Evolutionary conservation across 2,797 vertebrate species (phyloP), one percentile per base, ranked within the genome.

Genomic region (Rhabdophis nuchalis): DNA sequence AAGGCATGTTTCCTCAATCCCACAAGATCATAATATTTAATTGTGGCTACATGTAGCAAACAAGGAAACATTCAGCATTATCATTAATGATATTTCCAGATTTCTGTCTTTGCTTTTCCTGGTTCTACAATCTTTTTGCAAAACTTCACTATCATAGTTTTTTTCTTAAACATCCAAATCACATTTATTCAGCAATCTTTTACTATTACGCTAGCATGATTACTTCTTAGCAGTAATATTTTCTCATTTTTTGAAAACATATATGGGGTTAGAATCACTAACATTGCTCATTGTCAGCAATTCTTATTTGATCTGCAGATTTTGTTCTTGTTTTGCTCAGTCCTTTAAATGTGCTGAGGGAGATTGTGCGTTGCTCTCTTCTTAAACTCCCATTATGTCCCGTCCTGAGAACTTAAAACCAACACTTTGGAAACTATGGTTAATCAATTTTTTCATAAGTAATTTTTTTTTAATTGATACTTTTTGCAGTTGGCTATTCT

Each of bases 401-500:
- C 0, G 10, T 52, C 32, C 6, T 1, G 1, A 60, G 41, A 16
- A 85, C 58, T 41, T n/a, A 32, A 36, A 77, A 29, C 9, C 36
- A 53, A n/a, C 1, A 52, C 5, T 86, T 61, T 60, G 13, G 46
- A 53, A 32, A 32, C 23, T 5, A 5, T 82, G 72, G 72, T 25
- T 46, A 46, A 82, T 87, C 57, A 89, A 86, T 46, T 58, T 94
- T 32, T 11, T 64, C 53, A 89, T 82, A 41, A n/a, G 1, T 86
- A 50, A 56, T 10, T 53, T 50, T 91, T 93, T 54, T 54, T 95
- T 68, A 91, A 93, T 91, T 1, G 0, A 23, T 20, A 91, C 56
- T 77, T 16, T 87, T 96, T 96, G 54, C 96, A 98, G 99, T 99
- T 95, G 99, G 99, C 12, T 99, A 99, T 94, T 99, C 98, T 1